Evolutionary conservation across 2,888 invertebrate species (phyloP).

Genomic region (Drosophila paranaensis): DNA sequence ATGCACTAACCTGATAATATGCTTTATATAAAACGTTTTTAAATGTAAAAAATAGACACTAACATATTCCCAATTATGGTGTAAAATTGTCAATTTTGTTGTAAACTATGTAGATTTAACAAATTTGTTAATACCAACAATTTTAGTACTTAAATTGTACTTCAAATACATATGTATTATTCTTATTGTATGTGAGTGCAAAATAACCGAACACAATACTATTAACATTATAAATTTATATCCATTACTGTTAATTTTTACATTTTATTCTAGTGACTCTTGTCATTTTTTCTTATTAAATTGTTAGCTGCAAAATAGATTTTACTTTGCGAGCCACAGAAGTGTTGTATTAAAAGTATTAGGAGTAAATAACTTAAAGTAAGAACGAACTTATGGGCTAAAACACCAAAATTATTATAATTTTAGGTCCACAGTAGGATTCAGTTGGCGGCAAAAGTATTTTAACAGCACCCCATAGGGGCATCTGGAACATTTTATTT

Average conservation of each 20-base stretch:
- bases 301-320: neutral
- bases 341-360: neutral
- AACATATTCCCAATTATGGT: neutral
- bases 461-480: too few species aligned
- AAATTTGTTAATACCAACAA: neutral
- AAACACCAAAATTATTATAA: too few species aligned
- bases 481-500: too few species aligned
- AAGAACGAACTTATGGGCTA: neutral
- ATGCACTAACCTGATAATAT: neutral
- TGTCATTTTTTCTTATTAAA: neutral
- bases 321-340: neutral
- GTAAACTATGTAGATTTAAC: neutral
- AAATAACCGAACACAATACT: neutral
- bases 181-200: neutral
- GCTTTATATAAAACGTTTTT: constrained; percentile 6
- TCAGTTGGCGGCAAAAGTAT: too few species aligned
- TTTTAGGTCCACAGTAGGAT: too few species aligned
- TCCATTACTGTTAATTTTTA: constrained; percentile 14
- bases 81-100: neutral
- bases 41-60: neutral
- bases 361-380: neutral
- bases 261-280: neutral
- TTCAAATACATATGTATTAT: neutral
- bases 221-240: neutral
- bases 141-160: too few species aligned